Conservation (phyloP, 92 coral and sea anemone genomes). For the Parazoanthus darwini region DNA sequence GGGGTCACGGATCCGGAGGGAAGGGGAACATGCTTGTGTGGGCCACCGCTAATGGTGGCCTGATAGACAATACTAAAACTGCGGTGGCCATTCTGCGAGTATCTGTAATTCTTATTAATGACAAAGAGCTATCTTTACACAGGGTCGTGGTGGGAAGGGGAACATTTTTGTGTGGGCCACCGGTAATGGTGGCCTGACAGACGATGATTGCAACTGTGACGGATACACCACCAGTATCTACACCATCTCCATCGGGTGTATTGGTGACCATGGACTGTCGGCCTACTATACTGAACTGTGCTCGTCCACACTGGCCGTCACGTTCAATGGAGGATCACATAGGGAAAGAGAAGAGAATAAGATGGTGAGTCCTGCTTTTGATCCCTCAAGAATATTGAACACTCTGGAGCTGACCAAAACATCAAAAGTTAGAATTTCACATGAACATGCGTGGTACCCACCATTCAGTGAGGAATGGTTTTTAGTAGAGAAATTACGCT, state of each 20-base stretch:
- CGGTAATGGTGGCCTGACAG: constrained; percentile 94
- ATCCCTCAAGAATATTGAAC: background rate
- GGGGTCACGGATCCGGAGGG: constrained; percentile 94
- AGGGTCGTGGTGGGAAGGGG: constrained; percentile 13
- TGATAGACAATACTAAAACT: no score
- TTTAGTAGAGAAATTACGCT: no score
- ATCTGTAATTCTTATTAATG: no score
- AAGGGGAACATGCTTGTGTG: constrained; percentile 39
- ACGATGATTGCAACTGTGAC: constrained; percentile 94
- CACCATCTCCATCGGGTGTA: constrained; percentile 87
- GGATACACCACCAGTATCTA: constrained; percentile 46
- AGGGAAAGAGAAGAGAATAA: constrained; percentile 91
- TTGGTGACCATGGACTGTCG: constrained; percentile 92
- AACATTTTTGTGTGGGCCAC: constrained; percentile 95
- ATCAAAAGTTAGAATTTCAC: no score
- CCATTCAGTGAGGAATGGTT: no score
- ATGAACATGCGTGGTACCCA: no score
- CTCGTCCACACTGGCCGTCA: constrained; percentile 91
- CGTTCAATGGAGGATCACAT: constrained; percentile 93
- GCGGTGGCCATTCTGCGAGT: no score
- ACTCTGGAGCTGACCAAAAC: no score
- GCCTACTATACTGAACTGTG: constrained; percentile 95
- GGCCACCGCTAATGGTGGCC: no score
- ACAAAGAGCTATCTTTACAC: no score
- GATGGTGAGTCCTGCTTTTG: constrained; percentile 58